phyloP scores from a whole-genome alignment of 2,888 invertebrate genomes.

The Rapana venosa region DNA sequence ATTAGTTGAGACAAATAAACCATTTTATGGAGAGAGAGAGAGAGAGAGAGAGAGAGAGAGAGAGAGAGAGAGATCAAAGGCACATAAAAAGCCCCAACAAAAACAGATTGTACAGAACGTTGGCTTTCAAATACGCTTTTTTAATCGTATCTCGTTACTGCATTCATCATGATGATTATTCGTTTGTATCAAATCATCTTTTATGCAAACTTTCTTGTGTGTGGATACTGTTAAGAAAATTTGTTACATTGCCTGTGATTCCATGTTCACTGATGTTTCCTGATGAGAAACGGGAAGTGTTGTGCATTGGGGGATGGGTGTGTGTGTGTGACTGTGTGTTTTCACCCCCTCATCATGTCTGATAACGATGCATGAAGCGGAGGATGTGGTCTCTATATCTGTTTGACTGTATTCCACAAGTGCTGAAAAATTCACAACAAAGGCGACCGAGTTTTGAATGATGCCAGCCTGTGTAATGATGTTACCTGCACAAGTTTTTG shows the following conservation, averaged over 20 bases:
- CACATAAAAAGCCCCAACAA: too few species aligned
- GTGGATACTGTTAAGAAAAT: neutral
- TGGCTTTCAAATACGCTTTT: too few species aligned
- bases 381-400: neutral
- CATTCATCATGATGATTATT: too few species aligned
- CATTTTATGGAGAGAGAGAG: too few species aligned
- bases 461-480: too few species aligned
- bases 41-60: too few species aligned
- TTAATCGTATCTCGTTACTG: too few species aligned
- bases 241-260: conserved; percentile 10
- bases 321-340: neutral
- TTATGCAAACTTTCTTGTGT: neutral
- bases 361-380: neutral
- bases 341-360: too few species aligned
- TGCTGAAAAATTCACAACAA: neutral
- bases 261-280: neutral
- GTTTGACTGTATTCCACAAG: neutral
- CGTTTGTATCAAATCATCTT: neutral
- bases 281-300: neutral
- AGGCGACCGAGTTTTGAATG: neutral
- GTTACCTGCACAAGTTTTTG: too few species aligned
- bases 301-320: neutral
- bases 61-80: too few species aligned
- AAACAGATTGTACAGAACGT: too few species aligned
- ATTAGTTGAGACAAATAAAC: too few species aligned